A percentile compares a stretch with the other conserved stretches of the same genome.
These are phyloP conservation scores for Dermochelys coriacea DNA, from an alignment of 2,797 vertebrate species.

Conservation along the genomic window DNA sequence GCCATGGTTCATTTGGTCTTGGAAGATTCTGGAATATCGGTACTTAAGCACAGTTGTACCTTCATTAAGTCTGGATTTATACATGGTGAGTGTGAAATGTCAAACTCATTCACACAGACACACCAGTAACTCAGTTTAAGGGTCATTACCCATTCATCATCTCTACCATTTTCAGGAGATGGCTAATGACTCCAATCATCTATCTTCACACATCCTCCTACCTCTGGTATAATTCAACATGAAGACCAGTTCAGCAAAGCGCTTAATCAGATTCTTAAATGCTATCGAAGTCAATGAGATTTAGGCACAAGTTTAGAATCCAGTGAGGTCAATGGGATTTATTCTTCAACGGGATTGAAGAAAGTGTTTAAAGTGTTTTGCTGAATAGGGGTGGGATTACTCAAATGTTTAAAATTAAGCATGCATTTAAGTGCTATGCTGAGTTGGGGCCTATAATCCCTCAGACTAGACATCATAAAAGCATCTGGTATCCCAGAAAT, in stretches of 20 bases:
- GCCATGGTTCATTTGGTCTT: neutral
- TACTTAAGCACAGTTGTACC: neutral
- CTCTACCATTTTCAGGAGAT: fast-evolving
- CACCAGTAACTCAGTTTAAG: neutral
- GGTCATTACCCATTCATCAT: fast-evolving
- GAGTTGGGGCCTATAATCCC: too few relatives aligned
- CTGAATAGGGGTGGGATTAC: neutral
- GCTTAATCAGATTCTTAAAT: neutral
- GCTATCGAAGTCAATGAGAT: neutral
- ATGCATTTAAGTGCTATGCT: too few relatives aligned
- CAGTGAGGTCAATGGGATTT: neutral
- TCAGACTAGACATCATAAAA: too few relatives aligned
- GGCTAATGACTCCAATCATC: neutral
- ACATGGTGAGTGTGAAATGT: fast-evolving
- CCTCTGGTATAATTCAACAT: neutral
- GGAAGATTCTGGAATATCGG: fast-evolving
- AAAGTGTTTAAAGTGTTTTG: neutral
- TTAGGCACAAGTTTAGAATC: neutral
- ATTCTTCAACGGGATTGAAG: neutral
- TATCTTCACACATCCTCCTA: neutral
- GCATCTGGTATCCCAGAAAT: too few relatives aligned
- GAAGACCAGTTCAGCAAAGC: neutral
- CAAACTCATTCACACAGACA: neutral
- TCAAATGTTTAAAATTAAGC: too few relatives aligned
- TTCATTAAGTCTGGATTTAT: neutral